Evolutionary conservation across 2,888 invertebrate species (phyloP), one percentile per base, ranked within the genome.

Genomic region (Idaea dimidiata): DNA sequence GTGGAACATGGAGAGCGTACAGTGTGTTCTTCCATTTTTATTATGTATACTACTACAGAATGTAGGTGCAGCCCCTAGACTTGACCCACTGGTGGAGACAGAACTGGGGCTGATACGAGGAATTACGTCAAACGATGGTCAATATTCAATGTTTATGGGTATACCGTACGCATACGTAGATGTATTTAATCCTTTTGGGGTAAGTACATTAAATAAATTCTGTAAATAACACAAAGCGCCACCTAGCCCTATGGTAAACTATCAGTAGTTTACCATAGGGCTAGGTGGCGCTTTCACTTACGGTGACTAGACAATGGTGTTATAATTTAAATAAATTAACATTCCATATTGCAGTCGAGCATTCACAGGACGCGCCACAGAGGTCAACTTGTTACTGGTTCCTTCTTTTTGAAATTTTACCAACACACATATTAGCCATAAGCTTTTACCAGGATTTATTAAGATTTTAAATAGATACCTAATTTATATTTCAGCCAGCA

Each of bases 151-250:
- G 83, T 87, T 83, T 58, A 72, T 87, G 72, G 87, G 86, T 7
- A 85, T 87, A 72, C 87, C 87, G 0, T 87, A 84, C 33, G 87
- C 81, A 14, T 75, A 68, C 16, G 79, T 87, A 0, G 69, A 86
- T 57, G 64, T 62, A 32, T 67, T 53, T 16, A 83, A 85, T 70
- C 86, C 86, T 31, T 87, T 87, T 62, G 85, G 86, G 64, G 87
- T 87, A 71, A 83, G 84, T 66, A 16, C 24, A 24, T 24, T 24
- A 24, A 24, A 3, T 24, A 1, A 24, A 1, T 18, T n/a, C 24
- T 24, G 24, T 24, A 3, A 24, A n/a, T n/a, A n/a, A n/a, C n/a
- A n/a, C n/a, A n/a, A n/a, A n/a, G n/a, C n/a, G n/a, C n/a, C n/a
- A n/a, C n/a, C n/a, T n/a, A n/a, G n/a, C n/a, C n/a, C n/a, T n/a